Base-by-base conservation (phyloP, 2,888 invertebrate genomes). In the Rosalia funebris region DNA sequence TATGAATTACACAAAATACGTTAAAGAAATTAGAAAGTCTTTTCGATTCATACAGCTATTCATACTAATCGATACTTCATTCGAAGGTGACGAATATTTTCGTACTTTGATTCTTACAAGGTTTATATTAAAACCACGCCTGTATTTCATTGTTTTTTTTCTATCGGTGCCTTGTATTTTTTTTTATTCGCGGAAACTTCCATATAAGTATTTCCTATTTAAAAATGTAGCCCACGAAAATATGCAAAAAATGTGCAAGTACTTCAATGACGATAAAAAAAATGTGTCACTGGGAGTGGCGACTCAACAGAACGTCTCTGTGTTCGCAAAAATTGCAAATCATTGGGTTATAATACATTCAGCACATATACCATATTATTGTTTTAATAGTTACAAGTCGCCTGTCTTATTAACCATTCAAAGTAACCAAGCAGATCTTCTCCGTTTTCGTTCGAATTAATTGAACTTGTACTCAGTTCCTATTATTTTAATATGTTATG, bases 211-310 rank as follows among this genome's bases (percentile, higher is more conserved):
- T 7, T 5, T n/a, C 4, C 25, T 25, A 25, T 25, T 25, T 7
- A 25, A 7, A 25, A 7, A 3, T 7, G 25, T 25, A 34, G 34
- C 11, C 34, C 10, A 34, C 34, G 11, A 34, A 34, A 34, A 7
- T 34, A 34, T 34, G 34, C 34, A 7, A 34, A n/a, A 34, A 34
- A 34, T 34, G 34, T 34, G 34, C 34, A 34, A 7, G 34, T n/a
- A n/a, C 11, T 34, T 34, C 11, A n/a, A 34, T 34, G 11, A 34
- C 34, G 11, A 7, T 34, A 34, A 34, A 34, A 34, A 34, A 34
- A 34, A 34, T 34, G 34, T 34, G 34, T 34, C 34, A 34, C 11
- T 34, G 10, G 34, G 34, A 34, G 34, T 34, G 34, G 10, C 34
- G 11, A 34, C 2, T 11, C 7, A 2, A 34, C 34, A 34, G 11